Evolutionary conservation across 2,888 invertebrate genomes (phyloP).

Genomic region (Odontocolon sp.): DNA sequence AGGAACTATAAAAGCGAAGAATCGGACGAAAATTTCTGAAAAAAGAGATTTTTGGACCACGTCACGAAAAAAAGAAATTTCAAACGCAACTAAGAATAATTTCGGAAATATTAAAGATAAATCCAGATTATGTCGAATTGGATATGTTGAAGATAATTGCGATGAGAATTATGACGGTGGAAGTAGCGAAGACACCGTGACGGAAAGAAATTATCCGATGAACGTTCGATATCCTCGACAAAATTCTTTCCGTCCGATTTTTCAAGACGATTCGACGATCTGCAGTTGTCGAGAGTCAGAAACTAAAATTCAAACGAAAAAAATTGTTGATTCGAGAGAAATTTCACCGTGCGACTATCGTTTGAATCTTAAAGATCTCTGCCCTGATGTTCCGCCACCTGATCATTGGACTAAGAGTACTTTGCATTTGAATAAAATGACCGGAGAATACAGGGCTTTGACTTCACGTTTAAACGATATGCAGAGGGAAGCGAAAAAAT

Average conservation of each 20-base stretch:
- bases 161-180: constrained; percentile 12
- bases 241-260: constrained; percentile 12
- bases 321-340: background rate
- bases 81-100: background rate
- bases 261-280: constrained; percentile 11
- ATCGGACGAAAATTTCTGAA: background rate
- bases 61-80: constrained; percentile 1
- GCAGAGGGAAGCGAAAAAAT: constrained; percentile 45
- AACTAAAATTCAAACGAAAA: background rate
- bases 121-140: constrained; percentile 27
- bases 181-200: background rate
- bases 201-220: background rate
- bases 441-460: constrained; percentile 59
- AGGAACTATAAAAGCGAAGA: background rate
- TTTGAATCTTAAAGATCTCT: constrained; percentile 48
- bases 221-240: background rate
- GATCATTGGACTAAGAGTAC: constrained; percentile 55
- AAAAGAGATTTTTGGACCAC: background rate
- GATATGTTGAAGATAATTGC: constrained; percentile 36
- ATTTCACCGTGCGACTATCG: background rate
- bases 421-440: constrained; percentile 52
- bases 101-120: background rate
- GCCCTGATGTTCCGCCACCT: constrained; percentile 47
- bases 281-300: constrained; percentile 16
- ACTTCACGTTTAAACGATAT: constrained; percentile 52